Percentiles rank a stretch among this genome's conserved stretches.
phyloP scores from a whole-genome alignment of 1,140 invertebrate genomes.

The Caenorhabditis inopinata region DNA sequence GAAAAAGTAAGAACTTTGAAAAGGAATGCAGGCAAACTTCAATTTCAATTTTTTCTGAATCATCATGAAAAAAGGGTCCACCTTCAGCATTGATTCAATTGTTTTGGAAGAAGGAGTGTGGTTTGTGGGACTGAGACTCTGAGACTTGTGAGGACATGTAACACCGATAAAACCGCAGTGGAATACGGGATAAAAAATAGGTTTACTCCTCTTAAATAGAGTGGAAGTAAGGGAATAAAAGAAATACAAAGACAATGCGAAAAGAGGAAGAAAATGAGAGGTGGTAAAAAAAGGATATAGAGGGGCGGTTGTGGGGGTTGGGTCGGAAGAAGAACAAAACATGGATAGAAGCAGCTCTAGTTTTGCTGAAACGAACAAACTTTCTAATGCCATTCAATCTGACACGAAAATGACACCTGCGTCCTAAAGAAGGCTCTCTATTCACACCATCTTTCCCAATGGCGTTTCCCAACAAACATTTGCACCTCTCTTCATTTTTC shows the following conservation, averaged over 20 bases:
- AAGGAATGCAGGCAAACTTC: too few relatives aligned
- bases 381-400: constrained; percentile 20
- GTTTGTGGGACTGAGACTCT: too few relatives aligned
- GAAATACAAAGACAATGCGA: not conserved
- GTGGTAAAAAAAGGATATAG: not conserved
- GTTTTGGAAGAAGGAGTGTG: not conserved
- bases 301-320: too few relatives aligned
- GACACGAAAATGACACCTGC: constrained; percentile 22
- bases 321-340: not conserved
- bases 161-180: not conserved
- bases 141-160: too few relatives aligned
- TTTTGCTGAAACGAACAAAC: constrained; percentile 7
- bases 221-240: not conserved
- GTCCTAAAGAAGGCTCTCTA: not conserved
- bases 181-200: too few relatives aligned
- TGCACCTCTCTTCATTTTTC: too few relatives aligned
- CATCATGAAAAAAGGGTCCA: not conserved
- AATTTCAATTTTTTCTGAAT: too few relatives aligned
- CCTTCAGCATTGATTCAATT: constrained; percentile 10
- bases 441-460: not conserved
- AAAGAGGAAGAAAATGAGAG: not conserved
- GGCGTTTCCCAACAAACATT: too few relatives aligned
- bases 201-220: constrained; percentile 6
- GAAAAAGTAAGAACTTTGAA: too few relatives aligned
- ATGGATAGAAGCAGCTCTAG: not conserved